These are phyloP conservation scores for Merops nubicus DNA, from an alignment of 2,113 vertebrate species.

Conservation along the genomic window DNA sequence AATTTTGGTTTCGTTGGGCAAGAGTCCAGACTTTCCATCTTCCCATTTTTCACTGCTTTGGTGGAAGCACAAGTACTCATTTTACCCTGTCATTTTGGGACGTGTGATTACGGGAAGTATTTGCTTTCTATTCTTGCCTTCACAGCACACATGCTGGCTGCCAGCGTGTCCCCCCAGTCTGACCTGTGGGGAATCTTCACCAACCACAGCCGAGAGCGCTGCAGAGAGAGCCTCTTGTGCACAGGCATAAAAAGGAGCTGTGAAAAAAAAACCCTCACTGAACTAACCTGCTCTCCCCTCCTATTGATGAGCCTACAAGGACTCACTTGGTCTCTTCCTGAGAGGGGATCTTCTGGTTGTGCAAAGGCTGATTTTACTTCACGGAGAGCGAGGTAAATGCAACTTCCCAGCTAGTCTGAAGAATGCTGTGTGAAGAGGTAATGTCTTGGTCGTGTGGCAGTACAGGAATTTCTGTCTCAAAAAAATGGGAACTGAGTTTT, in stretches of 20 bases:
- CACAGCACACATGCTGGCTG: constrained; percentile 26
- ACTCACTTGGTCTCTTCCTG: background rate
- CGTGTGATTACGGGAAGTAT: constrained; percentile 36
- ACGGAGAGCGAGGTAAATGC: fast-evolving
- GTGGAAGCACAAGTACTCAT: constrained; percentile 25
- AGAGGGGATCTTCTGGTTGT: background rate
- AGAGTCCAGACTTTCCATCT: constrained; percentile 45
- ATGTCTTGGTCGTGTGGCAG: background rate
- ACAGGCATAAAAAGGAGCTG: background rate
- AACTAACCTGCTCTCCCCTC: background rate
- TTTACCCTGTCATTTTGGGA: constrained; percentile 53
- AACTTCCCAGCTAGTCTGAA: background rate
- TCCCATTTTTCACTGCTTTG: background rate
- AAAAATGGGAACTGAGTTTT: background rate
- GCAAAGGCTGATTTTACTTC: background rate
- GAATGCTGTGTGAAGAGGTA: background rate
- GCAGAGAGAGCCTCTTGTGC: background rate
- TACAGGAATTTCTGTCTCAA: background rate
- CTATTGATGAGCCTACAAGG: background rate
- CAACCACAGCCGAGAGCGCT: background rate
- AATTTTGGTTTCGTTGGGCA: constrained; percentile 45
- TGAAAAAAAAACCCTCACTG: background rate
- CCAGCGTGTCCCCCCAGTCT: constrained; percentile 34
- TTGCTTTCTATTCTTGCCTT: constrained; percentile 59
- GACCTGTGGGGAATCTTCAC: constrained; percentile 40